Evolutionary conservation across 2,113 vertebrate species (phyloP).

Genomic region (Pomatorhinus ruficollis): DNA sequence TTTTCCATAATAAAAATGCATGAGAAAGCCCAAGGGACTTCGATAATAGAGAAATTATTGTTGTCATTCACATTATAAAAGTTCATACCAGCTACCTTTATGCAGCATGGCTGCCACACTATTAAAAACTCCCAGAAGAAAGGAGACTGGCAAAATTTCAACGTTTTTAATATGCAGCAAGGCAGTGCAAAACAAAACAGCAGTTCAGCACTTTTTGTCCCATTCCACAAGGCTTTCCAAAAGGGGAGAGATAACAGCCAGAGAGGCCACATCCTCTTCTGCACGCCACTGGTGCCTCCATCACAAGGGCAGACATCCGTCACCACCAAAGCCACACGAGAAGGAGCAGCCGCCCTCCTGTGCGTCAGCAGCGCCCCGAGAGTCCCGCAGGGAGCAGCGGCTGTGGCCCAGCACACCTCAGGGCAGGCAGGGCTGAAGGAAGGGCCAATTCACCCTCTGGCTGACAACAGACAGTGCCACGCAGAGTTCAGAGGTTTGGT

Average conservation of each 20-base stretch:
- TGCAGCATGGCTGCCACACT: not conserved
- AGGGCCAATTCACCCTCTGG: rapidly evolving
- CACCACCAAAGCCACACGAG: not conserved
- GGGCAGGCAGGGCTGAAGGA: not conserved
- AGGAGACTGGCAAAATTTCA: not conserved
- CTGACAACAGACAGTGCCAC: not conserved
- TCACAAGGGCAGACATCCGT: not conserved
- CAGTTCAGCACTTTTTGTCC: not conserved
- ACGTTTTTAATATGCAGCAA: not conserved
- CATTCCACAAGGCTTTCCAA: not conserved
- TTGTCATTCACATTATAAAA: not conserved
- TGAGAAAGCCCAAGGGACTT: not conserved
- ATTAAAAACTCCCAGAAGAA: not conserved
- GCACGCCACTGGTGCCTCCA: not conserved
- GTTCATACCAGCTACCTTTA: not conserved
- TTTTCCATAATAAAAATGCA: not conserved
- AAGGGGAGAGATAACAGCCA: not conserved
- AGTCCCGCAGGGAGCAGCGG: rapidly evolving
- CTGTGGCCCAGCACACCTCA: rapidly evolving
- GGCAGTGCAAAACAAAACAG: rapidly evolving
- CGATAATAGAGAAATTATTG: not conserved
- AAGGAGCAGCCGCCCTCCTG: not conserved
- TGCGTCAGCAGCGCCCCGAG: rapidly evolving
- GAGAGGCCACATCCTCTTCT: not conserved
- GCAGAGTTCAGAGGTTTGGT: not conserved